phyloP scores from a whole-genome alignment of 2,113 vertebrate species.

The Anolis carolinensis region DNA sequence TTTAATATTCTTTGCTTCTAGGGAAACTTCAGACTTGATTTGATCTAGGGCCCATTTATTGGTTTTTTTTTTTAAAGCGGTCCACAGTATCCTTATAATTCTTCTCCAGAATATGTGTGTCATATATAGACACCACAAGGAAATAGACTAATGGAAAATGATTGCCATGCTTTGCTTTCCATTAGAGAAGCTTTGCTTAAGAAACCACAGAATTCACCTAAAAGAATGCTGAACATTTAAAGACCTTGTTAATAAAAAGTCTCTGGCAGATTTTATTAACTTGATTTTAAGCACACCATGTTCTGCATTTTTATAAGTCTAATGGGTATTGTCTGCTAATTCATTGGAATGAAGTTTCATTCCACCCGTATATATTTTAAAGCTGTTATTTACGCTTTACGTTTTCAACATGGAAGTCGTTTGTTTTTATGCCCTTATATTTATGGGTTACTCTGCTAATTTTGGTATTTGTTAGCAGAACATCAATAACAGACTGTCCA shows the following conservation, averaged over 20 bases:
- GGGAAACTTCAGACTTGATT: too few relatives aligned
- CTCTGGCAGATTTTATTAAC: conserved; percentile 56
- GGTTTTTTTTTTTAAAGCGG: too few relatives aligned
- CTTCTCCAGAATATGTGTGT: background rate
- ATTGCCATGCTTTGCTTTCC: background rate
- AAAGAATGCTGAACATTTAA: conserved; percentile 38
- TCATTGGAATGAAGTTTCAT: conserved; percentile 55
- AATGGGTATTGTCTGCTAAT: conserved; percentile 52
- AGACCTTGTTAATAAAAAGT: conserved; percentile 62
- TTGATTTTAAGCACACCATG: conserved; percentile 55
- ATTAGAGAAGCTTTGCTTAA: conserved; percentile 23
- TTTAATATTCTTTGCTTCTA: too few relatives aligned
- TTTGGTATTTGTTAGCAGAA: conserved; percentile 56
- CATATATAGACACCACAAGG: background rate
- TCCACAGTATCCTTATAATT: too few relatives aligned
- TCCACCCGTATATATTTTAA: conserved; percentile 59
- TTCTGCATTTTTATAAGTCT: conserved; percentile 62
- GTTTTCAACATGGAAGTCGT: conserved; percentile 24
- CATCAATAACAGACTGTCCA: conserved; percentile 52
- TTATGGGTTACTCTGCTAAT: conserved; percentile 43
- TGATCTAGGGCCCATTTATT: too few relatives aligned
- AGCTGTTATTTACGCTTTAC: conserved; percentile 59
- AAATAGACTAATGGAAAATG: background rate
- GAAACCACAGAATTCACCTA: conserved; percentile 21
- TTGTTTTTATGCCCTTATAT: conserved; percentile 63